A percentile compares a stretch with the other conserved stretches of the same genome.
phyloP scores from a whole-genome alignment of 2,888 invertebrate species.

The Agrotis ipsilon region DNA sequence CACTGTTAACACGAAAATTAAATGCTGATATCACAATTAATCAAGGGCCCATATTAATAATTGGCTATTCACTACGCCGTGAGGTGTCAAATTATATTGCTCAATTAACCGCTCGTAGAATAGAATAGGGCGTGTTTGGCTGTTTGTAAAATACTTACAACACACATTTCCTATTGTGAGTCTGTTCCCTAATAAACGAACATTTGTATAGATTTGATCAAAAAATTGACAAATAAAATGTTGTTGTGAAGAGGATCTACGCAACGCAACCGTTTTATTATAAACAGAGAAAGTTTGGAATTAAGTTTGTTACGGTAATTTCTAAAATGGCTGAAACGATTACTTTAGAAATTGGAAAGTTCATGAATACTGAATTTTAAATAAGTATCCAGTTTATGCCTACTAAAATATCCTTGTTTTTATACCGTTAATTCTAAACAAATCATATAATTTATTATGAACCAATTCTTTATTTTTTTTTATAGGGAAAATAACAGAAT shows the following conservation, averaged over 20 bases:
- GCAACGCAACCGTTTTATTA: constrained; percentile 9
- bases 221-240: constrained; percentile 35
- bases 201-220: constrained; percentile 21
- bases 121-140: constrained; percentile 86
- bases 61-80: constrained; percentile 90
- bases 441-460: constrained; percentile 30
- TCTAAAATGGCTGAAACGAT: constrained; percentile 35
- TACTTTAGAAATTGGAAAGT: constrained; percentile 26
- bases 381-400: background rate
- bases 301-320: constrained; percentile 32
- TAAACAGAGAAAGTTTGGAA: constrained; percentile 37
- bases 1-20: constrained; percentile 91
- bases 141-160: constrained; percentile 82
- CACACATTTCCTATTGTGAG: constrained; percentile 62
- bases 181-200: constrained; percentile 13
- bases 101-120: constrained; percentile 89
- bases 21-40: constrained; percentile 92
- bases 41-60: constrained; percentile 91
- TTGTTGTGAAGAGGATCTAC: constrained; percentile 17
- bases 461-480: background rate
- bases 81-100: constrained; percentile 91
- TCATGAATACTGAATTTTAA: constrained; percentile 30
- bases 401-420: constrained; percentile 7
- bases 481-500: background rate
- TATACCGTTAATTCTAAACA: constrained; percentile 8